phyloP scores from a whole-genome alignment of 2,113 vertebrate genomes.

The Megaceryle torquata region DNA sequence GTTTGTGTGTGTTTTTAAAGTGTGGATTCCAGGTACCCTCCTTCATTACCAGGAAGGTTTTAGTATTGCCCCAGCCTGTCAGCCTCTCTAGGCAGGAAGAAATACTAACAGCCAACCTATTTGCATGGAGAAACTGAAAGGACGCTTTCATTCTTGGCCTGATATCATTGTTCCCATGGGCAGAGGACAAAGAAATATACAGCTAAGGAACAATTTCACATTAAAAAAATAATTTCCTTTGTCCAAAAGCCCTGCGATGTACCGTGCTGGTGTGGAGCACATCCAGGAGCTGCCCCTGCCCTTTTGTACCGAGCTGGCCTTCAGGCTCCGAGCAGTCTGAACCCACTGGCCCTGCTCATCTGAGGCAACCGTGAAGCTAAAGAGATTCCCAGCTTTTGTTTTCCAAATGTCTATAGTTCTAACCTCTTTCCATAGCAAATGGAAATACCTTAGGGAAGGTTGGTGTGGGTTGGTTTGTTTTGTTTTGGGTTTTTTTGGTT shows the following conservation, averaged over 20 bases:
- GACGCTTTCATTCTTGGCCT: constrained; percentile 25
- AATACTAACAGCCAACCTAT: constrained; percentile 30
- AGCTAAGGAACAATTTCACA: constrained; percentile 39
- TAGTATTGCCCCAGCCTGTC: constrained; percentile 39
- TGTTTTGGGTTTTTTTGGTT: neutral
- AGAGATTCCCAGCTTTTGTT: neutral
- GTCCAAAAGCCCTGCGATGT: constrained; percentile 28
- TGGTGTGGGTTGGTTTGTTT: no score
- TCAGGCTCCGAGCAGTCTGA: constrained; percentile 66
- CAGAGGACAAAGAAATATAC: constrained; percentile 54
- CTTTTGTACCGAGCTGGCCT: constrained; percentile 63
- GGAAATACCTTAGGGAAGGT: neutral
- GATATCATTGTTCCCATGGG: constrained; percentile 29
- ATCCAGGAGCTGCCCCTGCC: constrained; percentile 66
- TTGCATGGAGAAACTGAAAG: constrained; percentile 40
- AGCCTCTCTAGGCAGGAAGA: constrained; percentile 1
- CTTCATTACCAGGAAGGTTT: constrained; percentile 15
- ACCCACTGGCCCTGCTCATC: constrained; percentile 6
- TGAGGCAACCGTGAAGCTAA: neutral
- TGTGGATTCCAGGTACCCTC: neutral
- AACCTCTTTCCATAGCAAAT: neutral
- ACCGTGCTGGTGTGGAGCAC: constrained; percentile 31
- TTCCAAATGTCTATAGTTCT: neutral
- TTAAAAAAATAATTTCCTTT: constrained; percentile 25
- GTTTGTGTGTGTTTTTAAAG: neutral